Conservation (phyloP, 1,140 invertebrate species). For the Ceratina japonica region DNA sequence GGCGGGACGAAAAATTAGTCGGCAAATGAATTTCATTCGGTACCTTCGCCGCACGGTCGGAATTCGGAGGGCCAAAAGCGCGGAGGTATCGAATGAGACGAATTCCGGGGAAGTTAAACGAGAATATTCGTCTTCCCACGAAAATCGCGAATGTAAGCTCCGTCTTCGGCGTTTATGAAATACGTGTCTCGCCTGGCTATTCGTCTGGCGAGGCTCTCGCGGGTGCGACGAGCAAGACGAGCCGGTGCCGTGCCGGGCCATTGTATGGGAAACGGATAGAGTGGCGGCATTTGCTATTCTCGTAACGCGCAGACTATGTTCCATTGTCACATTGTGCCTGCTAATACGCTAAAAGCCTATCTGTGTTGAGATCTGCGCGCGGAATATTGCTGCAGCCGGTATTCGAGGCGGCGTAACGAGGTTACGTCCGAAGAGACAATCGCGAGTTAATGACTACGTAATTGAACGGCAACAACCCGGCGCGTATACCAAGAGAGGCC, state of each 20-base stretch:
- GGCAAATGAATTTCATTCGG: neutral
- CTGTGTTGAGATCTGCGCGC: conserved; percentile 76
- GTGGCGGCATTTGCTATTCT: conserved; percentile 76
- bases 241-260: conserved; percentile 7
- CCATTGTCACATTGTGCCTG: conserved; percentile 77
- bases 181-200: conserved; percentile 71
- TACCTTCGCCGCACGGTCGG: neutral
- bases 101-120: too few relatives aligned
- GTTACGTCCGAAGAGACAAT: conserved; percentile 77
- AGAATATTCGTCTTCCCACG: conserved; percentile 17
- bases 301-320: conserved; percentile 69
- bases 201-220: conserved; percentile 52
- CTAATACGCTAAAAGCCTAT: conserved; percentile 80
- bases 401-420: conserved; percentile 77
- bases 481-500: conserved; percentile 2
- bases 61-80: neutral
- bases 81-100: neutral
- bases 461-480: conserved; percentile 69
- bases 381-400: conserved; percentile 74
- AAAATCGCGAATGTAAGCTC: conserved; percentile 5
- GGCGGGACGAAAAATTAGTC: conserved; percentile 19
- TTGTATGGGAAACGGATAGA: conserved; percentile 75
- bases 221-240: conserved; percentile 38
- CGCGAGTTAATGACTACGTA: conserved; percentile 76
- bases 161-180: conserved; percentile 66